These are phyloP conservation scores for Sebastes vulpes DNA, from an alignment of 2,797 vertebrate species.

Conservation along the genomic window DNA sequence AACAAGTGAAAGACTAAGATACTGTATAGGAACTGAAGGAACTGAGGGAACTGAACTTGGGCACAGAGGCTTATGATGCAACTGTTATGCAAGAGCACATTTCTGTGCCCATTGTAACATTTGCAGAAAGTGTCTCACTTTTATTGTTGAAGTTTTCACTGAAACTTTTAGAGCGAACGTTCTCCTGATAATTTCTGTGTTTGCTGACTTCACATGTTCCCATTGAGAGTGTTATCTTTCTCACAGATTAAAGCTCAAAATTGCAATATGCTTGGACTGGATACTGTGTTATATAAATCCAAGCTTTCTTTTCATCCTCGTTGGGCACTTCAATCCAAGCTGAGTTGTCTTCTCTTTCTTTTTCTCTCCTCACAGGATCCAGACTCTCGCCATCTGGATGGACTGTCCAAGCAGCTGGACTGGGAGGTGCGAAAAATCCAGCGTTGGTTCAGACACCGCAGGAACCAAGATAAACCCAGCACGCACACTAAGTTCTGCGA, in stretches of 20 bases:
- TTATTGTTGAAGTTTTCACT: background rate
- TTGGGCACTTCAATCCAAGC: background rate
- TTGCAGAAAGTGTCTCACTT: background rate
- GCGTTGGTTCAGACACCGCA: constrained; percentile 95
- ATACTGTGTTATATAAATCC: background rate
- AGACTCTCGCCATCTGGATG: constrained; percentile 91
- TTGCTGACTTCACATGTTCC: background rate
- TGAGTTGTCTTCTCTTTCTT: background rate
- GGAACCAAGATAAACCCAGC: constrained; percentile 97
- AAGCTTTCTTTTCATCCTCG: background rate
- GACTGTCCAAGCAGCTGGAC: constrained; percentile 97
- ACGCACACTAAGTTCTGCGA: constrained; percentile 96
- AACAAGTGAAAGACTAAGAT: background rate
- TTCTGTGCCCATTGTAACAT: background rate
- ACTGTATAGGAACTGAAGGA: background rate
- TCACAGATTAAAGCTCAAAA: background rate
- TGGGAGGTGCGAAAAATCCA: constrained; percentile 96
- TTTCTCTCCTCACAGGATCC: constrained; percentile 86
- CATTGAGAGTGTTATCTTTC: background rate
- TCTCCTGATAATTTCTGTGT: background rate
- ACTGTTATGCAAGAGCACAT: background rate
- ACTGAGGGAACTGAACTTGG: background rate
- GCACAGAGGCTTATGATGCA: background rate
- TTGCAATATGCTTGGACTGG: background rate
- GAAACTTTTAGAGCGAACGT: background rate